phyloP scores from a whole-genome alignment of 2,113 vertebrate species.

The Chloebia gouldiae region DNA sequence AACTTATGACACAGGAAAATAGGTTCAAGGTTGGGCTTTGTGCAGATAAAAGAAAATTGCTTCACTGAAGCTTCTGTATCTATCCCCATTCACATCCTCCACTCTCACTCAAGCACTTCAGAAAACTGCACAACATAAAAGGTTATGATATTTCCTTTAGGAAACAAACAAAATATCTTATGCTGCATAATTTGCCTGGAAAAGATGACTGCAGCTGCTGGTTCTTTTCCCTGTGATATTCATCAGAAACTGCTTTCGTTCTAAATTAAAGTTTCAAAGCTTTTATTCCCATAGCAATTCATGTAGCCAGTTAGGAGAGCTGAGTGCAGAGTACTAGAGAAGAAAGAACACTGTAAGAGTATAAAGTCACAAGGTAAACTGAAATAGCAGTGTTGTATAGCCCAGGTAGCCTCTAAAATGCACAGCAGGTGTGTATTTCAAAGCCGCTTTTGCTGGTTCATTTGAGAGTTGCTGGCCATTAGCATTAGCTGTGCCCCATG shows the following conservation, averaged over 20 bases:
- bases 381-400: slow-evolving; percentile 35
- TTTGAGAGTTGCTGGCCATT: slow-evolving; percentile 70
- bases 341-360: not conserved
- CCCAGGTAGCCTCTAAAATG: slow-evolving; percentile 49
- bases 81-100: not conserved
- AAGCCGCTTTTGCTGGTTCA: slow-evolving; percentile 18
- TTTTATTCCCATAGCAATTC: not conserved
- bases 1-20: not conserved
- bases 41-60: not conserved
- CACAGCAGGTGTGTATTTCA: slow-evolving; percentile 20
- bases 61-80: not conserved
- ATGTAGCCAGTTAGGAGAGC: slow-evolving; percentile 48
- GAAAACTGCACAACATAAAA: not conserved
- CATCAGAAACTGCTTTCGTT: not conserved
- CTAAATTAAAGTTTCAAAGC: not conserved
- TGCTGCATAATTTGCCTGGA: not conserved
- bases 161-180: not conserved
- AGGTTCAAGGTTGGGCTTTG: not conserved
- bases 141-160: not conserved
- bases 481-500: slow-evolving; percentile 87
- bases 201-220: not conserved
- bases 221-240: not conserved
- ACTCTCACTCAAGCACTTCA: not conserved
- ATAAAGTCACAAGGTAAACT: slow-evolving; percentile 20
- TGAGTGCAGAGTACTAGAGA: slow-evolving; percentile 4